Evolutionary conservation across 1,140 invertebrate genomes (phyloP), one percentile per base, ranked within the genome.

Genomic region (Nautilus pompilius): DNA sequence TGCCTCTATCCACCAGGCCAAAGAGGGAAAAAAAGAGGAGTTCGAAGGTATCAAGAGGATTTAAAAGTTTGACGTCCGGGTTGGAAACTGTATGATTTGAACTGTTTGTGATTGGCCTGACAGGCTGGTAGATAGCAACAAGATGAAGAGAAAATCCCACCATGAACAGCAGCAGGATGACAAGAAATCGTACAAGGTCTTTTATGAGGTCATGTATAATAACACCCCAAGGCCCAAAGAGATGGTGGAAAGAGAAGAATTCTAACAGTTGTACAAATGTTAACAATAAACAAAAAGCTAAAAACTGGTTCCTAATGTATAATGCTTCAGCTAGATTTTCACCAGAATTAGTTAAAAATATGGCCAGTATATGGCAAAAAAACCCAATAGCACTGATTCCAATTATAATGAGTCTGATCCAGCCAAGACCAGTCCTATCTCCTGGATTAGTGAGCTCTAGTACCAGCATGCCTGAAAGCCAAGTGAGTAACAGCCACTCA

Each of bases 101-200:
- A 13, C 4, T 22, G 4, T 20, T 3, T n/a, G 17, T 29, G 5
- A 10, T 26, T 28, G 54, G 54, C 45, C 22, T 58, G 28, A 96
- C 92, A 0, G 94, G 93, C 77, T 97, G 95, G 86, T 98, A 98
- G 32, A 98, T 84, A 0, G 95, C 94, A 15, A 96, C 92, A 51
- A 99, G 91, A 74, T 97, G 93, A 88, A 99, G 93, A 0, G 96
- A 98, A 80, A 99, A 99, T 51, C 97, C 97, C 78, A 96, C 91
- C 66, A 99, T 93, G 83, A 99, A 99, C 81, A 99, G 97, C 17
- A 92, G 90, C 73, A 99, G 84, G 8, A 99, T 96, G 26, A 96
- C 96, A 60, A 99, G 86, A 84, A 99, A 99, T 67, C 96, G 86
- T 5, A 93, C 93, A 67, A 99, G 85, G 83, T 99, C 87, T 60